Evolutionary conservation across 2,113 vertebrate genomes (phyloP), one percentile per base, ranked within the genome.

Genomic region (Pogonocichla stellata): DNA sequence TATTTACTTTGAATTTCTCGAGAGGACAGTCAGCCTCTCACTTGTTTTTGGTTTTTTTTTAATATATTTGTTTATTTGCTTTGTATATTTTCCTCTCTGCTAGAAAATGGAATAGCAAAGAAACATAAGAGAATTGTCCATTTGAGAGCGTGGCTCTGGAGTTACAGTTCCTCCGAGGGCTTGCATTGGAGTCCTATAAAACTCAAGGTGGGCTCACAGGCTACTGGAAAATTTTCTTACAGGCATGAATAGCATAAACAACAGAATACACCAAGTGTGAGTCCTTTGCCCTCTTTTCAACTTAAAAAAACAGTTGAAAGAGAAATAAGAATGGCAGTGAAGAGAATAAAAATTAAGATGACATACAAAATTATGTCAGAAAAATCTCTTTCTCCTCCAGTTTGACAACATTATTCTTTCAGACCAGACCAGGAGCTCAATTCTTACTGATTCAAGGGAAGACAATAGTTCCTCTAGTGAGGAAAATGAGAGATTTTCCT

Each of bases 141-240:
- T 56, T 54, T 64, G 58, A 93, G 90, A 95, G 86, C 60, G 47
- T 24, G 67, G 47, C 51, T 94, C 62, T 82, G 71, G 78, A 93
- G 67, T 93, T 96, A 94, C 58, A 54, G 93, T 64, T 94, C 87
- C 94, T 95, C 66, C 0, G 42, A 94, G 95, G 60, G 9, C 38
- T 86, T 50, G 24, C 61, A 40, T 25, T 78, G 65, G 83, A 74
- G 83, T 91, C 83, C 80, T 62, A 66, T 92, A 96, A 95, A 94
- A 93, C 33, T 72, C 77, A 43, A 42, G 2, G 1, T 60, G 69
- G 53, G 42, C 73, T 92, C 73, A 15, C 36, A 80, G 61, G 77
- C 86, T 93, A 93, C 92, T 95, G 83, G 84, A 96, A 94, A 92
- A 3, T 31, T 95, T 94, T 85, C 71, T 93, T 86, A 86, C 36